Evolutionary conservation across 35 echinoderm and acorn worm species (phyloP).

Genomic region (Chiridota heheva): DNA sequence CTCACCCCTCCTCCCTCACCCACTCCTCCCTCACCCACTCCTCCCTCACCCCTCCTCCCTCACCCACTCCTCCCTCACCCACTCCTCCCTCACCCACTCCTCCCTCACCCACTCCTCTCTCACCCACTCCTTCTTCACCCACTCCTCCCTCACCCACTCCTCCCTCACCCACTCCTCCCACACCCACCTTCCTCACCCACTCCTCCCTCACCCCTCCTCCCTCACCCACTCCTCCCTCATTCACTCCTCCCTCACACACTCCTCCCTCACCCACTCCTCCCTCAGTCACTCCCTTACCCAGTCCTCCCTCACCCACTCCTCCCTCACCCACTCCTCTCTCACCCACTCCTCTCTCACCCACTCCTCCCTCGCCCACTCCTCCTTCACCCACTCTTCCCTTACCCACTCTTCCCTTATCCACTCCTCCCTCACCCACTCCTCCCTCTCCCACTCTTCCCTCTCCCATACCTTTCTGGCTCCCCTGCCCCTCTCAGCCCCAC

Average conservation of each 20-base stretch:
- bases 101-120: background rate
- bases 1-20: no score
- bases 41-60: background rate
- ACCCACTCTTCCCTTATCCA: background rate
- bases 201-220: background rate
- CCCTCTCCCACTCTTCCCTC: background rate
- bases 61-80: slow-evolving; percentile 5
- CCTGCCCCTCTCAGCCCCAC: no score
- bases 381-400: background rate
- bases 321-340: background rate
- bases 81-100: background rate
- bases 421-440: background rate
- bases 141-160: background rate
- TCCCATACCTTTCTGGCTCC: no score
- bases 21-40: no score
- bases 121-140: slow-evolving; percentile 7
- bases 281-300: background rate
- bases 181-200: background rate
- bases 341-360: background rate
- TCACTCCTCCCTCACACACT: background rate
- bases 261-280: background rate
- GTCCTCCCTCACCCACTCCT: background rate
- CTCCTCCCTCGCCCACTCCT: background rate
- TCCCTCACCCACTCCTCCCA: background rate
- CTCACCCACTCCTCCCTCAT: background rate